Conservation (phyloP, 2,888 invertebrate species). For the Mystacides longicornis region DNA sequence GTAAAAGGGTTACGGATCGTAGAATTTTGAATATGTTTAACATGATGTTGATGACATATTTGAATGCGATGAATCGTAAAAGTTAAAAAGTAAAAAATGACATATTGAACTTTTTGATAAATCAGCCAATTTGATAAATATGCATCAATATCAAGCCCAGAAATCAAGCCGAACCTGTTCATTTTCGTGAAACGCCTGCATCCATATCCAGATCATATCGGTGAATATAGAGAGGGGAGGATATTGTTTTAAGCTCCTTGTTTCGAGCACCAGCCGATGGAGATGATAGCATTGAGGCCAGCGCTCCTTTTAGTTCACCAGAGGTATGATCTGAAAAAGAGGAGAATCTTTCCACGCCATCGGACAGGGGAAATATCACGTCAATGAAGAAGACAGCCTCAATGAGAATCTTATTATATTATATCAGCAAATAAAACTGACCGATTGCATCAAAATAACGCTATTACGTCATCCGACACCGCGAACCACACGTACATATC, state of each 20-base stretch:
- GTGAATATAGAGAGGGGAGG: slow-evolving; percentile 14
- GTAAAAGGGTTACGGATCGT: too few species aligned
- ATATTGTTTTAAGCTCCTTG: slow-evolving; percentile 24
- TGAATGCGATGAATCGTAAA: too few species aligned
- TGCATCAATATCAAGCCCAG: too few species aligned
- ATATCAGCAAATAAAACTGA: too few species aligned
- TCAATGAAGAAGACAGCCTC: slow-evolving; percentile 19
- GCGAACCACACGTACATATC: too few species aligned
- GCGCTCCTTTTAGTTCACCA: neutral
- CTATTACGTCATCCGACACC: too few species aligned
- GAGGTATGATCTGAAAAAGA: slow-evolving; percentile 11
- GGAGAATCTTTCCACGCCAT: slow-evolving; percentile 21
- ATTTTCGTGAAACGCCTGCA: neutral
- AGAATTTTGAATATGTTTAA: too few species aligned
- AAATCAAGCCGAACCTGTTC: neutral
- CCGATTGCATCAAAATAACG: too few species aligned
- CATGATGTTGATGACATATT: too few species aligned
- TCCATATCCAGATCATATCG: slow-evolving; percentile 22
- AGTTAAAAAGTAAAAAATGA: too few species aligned
- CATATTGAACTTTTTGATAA: too few species aligned
- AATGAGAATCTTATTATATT: neutral
- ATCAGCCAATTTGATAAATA: too few species aligned
- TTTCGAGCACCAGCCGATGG: slow-evolving; percentile 26
- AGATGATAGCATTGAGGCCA: slow-evolving; percentile 22
- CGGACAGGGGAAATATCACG: slow-evolving; percentile 18